Base-by-base conservation (phyloP, 2,113 vertebrate genomes). In the Clarias gariepinus region DNA sequence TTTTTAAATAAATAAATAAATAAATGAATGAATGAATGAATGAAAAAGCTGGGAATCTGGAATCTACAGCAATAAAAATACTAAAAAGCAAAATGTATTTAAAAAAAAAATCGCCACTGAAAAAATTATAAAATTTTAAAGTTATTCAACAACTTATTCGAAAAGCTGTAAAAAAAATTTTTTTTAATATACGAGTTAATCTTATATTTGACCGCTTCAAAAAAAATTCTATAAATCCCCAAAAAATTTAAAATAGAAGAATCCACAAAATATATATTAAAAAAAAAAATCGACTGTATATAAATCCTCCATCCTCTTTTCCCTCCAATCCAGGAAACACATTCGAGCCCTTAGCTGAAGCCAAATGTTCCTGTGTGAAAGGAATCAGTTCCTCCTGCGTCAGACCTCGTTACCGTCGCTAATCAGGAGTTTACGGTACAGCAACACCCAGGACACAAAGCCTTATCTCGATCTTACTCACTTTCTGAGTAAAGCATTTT, bases 401-500 rank as follows among this genome's bases (percentile, higher is more conserved):
- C 57, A n/a, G 41, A 41, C 36, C 52, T 68, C 73, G 76, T 87
- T 79, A 76, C 68, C 68, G 76, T 33, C 80, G 81, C 36, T 28
- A 23, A 74, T 76, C 83, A 86, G 21, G 57, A 71, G 76, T 89
- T 89, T 89, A 87, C 81, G 33, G 87, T 88, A 87, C 81, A 9
- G 79, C 80, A 88, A 90, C 63, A 78, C 55, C 77, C 33, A 23
- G 13, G 16, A 60, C 19, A 61, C 57, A 3, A 25, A 33, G 80
- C 66, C 74, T 77, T 69, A 74, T 89, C 87, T 86, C 18, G 66
- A 63, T 86, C 55, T 90, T 88, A 90, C 84, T 90, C 86, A 86
- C 23, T 82, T 89, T 89, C 86, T 90, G 86, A 47, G 88, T 85
- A 90, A 89, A 90, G 69, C 87, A 36, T 55, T 15, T 60, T 84